These are phyloP conservation scores for Jacana jacana DNA, from an alignment of 2,113 vertebrate species.

Conservation along the genomic window DNA sequence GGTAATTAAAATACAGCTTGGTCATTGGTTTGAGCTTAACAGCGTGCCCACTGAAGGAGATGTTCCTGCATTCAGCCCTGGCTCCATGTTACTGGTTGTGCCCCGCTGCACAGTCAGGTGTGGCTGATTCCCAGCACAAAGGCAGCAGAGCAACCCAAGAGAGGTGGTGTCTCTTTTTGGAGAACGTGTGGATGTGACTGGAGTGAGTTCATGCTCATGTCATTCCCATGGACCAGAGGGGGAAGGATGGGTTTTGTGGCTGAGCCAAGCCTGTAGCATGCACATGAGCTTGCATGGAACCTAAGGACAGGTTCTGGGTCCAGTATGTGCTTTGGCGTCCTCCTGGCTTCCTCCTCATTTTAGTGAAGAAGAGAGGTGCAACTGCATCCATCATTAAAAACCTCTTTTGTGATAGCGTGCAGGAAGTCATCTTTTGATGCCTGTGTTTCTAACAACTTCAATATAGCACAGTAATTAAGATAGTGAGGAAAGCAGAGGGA, in stretches of 20 bases:
- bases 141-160: not conserved
- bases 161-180: not conserved
- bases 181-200: fast-evolving
- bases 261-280: not conserved
- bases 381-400: not conserved
- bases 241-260: not conserved
- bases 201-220: not conserved
- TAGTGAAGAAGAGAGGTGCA: not conserved
- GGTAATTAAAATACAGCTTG: not conserved
- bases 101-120: fast-evolving
- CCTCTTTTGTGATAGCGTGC: not conserved
- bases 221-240: fast-evolving
- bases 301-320: not conserved
- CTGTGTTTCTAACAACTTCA: not conserved
- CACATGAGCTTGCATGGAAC: not conserved
- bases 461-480: not conserved
- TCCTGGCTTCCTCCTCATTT: fast-evolving
- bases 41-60: not conserved
- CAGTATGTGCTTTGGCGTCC: not conserved
- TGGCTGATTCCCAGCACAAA: not conserved
- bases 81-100: fast-evolving
- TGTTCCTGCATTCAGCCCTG: not conserved
- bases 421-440: not conserved
- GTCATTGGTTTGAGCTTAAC: not conserved
- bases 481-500: not conserved